These are phyloP conservation scores for Sinocyclocheilus grahami DNA, from an alignment of 2,113 vertebrate species.

Conservation along the genomic window DNA sequence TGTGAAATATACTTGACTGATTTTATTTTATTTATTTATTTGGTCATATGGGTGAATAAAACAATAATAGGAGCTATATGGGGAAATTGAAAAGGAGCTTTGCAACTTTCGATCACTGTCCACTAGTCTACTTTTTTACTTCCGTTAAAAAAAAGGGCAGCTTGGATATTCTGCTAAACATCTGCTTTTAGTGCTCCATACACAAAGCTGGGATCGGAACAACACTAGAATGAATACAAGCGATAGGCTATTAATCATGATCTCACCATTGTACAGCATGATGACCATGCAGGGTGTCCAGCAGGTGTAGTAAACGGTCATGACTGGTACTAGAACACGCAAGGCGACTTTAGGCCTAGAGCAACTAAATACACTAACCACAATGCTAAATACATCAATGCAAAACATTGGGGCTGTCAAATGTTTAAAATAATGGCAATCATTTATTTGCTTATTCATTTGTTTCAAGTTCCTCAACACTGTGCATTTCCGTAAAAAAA, in stretches of 20 bases:
- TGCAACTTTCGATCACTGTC: too few species aligned
- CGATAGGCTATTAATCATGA: not conserved
- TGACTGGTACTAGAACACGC: conserved; percentile 79
- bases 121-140: too few species aligned
- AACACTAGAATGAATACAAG: not conserved
- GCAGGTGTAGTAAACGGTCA: conserved; percentile 81
- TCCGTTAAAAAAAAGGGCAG: too few species aligned
- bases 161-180: too few species aligned
- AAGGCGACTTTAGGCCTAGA: conserved; percentile 73
- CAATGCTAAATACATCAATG: not conserved
- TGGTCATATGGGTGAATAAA: too few species aligned
- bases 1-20: too few species aligned
- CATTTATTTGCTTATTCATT: not conserved
- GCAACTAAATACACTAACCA: not conserved
- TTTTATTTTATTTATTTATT: too few species aligned
- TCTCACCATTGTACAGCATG: conserved; percentile 83
- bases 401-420: not conserved
- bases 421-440: not conserved
- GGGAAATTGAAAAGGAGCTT: too few species aligned
- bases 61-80: too few species aligned
- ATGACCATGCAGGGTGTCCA: conserved; percentile 82
- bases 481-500: too few species aligned
- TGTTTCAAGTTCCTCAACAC: not conserved
- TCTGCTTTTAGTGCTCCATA: too few species aligned
- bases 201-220: too few species aligned